A percentile compares a stretch with the other conserved stretches of the same genome.
phyloP scores from a whole-genome alignment of 2,888 invertebrate genomes.

The Lycaena phlaeas region DNA sequence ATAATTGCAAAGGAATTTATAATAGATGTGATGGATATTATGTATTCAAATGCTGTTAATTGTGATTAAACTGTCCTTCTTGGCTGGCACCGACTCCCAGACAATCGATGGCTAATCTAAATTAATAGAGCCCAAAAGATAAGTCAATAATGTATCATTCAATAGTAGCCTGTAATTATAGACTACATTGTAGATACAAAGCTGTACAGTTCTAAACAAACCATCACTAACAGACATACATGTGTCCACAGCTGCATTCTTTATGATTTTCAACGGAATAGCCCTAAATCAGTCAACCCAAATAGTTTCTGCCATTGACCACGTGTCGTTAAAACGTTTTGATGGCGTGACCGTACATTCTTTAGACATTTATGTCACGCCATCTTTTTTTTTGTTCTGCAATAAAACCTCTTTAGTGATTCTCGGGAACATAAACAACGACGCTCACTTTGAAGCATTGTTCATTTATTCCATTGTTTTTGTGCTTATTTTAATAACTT shows the following conservation, averaged over 20 bases:
- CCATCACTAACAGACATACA: conserved; percentile 26
- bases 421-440: conserved; percentile 50
- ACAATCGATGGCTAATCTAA: no score
- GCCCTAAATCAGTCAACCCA: conserved; percentile 50
- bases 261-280: conserved; percentile 49
- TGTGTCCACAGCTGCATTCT: conserved; percentile 56
- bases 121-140: no score
- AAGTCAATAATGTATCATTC: no score
- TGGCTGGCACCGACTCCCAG: no score
- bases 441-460: conserved; percentile 30
- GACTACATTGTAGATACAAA: conserved; percentile 1
- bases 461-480: conserved; percentile 18
- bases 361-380: conserved; percentile 45
- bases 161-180: no score
- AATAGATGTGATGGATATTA: no score
- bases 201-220: conserved; percentile 12
- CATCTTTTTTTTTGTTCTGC: conserved; percentile 33
- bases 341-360: conserved; percentile 49
- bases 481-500: conserved; percentile 5
- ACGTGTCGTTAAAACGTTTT: conserved; percentile 44
- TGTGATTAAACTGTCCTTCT: no score
- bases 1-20: no score
- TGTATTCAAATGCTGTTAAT: no score
- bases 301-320: conserved; percentile 45
- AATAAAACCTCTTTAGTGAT: conserved; percentile 55